phyloP scores from a whole-genome alignment of 2,797 vertebrate genomes.

The Peromyscus nudipes region DNA sequence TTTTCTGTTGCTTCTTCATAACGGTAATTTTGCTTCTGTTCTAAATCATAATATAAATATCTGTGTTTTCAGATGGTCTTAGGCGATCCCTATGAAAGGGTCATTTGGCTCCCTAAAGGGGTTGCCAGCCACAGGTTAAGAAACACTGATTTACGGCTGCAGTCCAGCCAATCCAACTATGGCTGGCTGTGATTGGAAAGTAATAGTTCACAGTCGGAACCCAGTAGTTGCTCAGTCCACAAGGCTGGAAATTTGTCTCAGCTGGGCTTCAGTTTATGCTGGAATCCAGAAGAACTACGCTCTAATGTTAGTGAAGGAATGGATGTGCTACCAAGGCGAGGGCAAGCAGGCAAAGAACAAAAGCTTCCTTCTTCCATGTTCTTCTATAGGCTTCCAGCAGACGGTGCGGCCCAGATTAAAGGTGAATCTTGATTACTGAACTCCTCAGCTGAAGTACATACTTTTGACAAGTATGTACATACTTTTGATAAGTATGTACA shows the following conservation, averaged over 20 bases:
- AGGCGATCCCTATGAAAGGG: neutral
- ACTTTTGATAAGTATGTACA: neutral
- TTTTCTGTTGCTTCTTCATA: neutral
- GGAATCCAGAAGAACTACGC: neutral
- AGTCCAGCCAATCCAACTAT: neutral
- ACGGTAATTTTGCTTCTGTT: neutral
- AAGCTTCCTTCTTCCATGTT: neutral
- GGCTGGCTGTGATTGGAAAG: neutral
- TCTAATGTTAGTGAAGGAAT: neutral
- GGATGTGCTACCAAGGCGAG: neutral
- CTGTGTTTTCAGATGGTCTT: neutral
- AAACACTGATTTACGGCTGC: neutral
- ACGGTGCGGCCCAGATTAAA: neutral
- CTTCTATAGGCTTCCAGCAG: neutral
- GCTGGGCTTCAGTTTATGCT: neutral
- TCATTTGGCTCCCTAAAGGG: neutral
- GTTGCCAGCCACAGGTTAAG: neutral
- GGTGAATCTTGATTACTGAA: neutral
- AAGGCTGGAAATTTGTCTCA: neutral
- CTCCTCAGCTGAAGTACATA: neutral
- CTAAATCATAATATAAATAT: neutral
- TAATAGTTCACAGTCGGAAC: neutral
- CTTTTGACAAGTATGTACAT: no score
- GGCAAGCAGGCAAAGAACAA: neutral
- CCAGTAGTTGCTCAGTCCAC: neutral